These are phyloP conservation scores for Phocides pigmalion DNA, from an alignment of 1,140 invertebrate genomes.

Conservation along the genomic window DNA sequence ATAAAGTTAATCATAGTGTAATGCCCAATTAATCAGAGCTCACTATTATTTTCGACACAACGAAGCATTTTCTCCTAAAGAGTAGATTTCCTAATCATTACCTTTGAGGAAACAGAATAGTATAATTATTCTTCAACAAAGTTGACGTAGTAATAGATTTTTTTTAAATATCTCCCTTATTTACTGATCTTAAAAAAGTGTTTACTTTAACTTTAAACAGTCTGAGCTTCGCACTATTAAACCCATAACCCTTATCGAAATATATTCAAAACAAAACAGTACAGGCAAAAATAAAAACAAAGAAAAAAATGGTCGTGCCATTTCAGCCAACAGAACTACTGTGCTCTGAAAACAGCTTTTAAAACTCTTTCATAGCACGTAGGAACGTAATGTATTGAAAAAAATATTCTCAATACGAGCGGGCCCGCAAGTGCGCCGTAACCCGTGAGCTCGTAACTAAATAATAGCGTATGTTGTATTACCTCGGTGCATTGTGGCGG, in stretches of 20 bases:
- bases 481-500: slow-evolving; percentile 9
- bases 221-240: background rate
- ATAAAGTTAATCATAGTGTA: too few relatives aligned
- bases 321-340: background rate
- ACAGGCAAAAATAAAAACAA: slow-evolving; percentile 2
- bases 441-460: slow-evolving; percentile 1
- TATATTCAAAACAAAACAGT: background rate
- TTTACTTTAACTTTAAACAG: too few relatives aligned
- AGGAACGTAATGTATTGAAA: slow-evolving; percentile 24
- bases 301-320: background rate
- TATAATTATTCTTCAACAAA: too few relatives aligned
- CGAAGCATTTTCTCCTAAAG: too few relatives aligned
- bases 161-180: too few relatives aligned
- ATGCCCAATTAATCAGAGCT: too few relatives aligned
- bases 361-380: slow-evolving; percentile 8
- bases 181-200: too few relatives aligned
- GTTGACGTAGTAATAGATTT: too few relatives aligned
- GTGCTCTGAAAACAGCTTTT: slow-evolving; percentile 20
- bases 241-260: background rate
- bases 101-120: too few relatives aligned
- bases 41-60: too few relatives aligned
- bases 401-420: slow-evolving; percentile 24
- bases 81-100: too few relatives aligned
- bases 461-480: slow-evolving; percentile 23
- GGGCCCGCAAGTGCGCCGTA: slow-evolving; percentile 10